These are phyloP conservation scores for Hydrolagus affinis DNA, from an alignment of 2,113 vertebrate genomes.

Conservation along the genomic window DNA sequence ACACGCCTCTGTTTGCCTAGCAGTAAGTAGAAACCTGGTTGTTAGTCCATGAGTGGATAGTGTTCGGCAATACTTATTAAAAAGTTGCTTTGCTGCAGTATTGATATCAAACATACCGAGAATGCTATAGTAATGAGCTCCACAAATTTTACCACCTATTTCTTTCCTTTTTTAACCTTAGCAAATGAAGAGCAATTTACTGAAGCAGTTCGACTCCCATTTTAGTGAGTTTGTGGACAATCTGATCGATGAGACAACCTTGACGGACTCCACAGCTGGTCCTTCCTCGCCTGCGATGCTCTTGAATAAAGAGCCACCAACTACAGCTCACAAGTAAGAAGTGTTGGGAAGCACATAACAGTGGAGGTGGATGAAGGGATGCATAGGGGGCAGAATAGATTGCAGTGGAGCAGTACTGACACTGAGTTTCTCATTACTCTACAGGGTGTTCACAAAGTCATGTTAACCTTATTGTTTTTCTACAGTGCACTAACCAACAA, in stretches of 20 bases:
- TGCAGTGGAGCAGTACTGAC: too few species aligned
- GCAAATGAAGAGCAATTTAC: conserved; percentile 75
- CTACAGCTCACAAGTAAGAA: conserved; percentile 10
- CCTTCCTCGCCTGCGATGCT: conserved; percentile 54
- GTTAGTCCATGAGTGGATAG: too few species aligned
- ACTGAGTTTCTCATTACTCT: background rate
- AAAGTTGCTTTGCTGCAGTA: background rate
- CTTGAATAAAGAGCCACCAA: conserved; percentile 60
- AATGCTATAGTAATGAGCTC: background rate
- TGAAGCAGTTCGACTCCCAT: conserved; percentile 79
- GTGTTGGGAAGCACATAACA: background rate
- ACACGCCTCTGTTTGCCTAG: too few species aligned
- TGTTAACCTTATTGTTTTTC: background rate
- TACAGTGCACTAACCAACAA: too few species aligned
- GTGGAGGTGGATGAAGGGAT: background rate
- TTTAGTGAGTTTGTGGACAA: conserved; percentile 80
- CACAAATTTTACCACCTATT: background rate
- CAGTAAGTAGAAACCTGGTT: too few species aligned
- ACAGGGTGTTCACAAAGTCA: background rate
- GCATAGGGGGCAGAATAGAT: background rate
- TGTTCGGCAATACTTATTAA: too few species aligned
- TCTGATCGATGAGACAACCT: conserved; percentile 72
- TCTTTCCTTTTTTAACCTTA: conserved; percentile 40
- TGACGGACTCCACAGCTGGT: conserved; percentile 59
- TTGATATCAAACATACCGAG: background rate